Conservation (phyloP, 2,797 vertebrate genomes). For the Rhinophrynus dorsalis region DNA sequence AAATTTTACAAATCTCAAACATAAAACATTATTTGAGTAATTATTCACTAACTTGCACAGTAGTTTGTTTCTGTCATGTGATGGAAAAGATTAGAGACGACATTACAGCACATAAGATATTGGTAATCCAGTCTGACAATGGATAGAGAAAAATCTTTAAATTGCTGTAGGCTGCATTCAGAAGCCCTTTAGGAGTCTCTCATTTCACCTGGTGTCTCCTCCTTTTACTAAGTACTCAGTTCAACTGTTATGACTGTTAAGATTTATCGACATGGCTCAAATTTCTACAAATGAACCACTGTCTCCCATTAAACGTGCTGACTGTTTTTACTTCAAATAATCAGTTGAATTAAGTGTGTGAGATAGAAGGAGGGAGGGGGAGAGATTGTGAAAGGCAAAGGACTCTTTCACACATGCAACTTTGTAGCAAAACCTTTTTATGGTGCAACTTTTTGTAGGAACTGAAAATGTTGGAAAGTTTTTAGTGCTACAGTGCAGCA, state of each 20-base stretch:
- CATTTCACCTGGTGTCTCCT: constrained; percentile 42
- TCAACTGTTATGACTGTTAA: constrained; percentile 47
- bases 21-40: constrained; percentile 12
- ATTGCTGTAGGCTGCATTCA: constrained; percentile 36
- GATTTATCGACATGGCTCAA: constrained; percentile 39
- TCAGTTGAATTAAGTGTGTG: constrained; percentile 26
- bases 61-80: constrained; percentile 36
- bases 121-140: constrained; percentile 24
- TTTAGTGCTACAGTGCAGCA: no score
- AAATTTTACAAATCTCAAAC: neutral
- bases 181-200: constrained; percentile 48
- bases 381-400: neutral
- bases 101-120: neutral
- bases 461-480: no score
- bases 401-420: no score
- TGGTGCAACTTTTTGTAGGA: no score
- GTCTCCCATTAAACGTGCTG: constrained; percentile 43
- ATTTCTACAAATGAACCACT: constrained; percentile 48
- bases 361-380: neutral
- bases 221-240: constrained; percentile 37
- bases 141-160: constrained; percentile 35
- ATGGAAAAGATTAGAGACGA: constrained; percentile 12
- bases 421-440: no score
- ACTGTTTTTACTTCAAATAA: constrained; percentile 41
- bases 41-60: no score